Conservation (phyloP, 2,888 invertebrate species). For the Eucriotettix oculatus region DNA sequence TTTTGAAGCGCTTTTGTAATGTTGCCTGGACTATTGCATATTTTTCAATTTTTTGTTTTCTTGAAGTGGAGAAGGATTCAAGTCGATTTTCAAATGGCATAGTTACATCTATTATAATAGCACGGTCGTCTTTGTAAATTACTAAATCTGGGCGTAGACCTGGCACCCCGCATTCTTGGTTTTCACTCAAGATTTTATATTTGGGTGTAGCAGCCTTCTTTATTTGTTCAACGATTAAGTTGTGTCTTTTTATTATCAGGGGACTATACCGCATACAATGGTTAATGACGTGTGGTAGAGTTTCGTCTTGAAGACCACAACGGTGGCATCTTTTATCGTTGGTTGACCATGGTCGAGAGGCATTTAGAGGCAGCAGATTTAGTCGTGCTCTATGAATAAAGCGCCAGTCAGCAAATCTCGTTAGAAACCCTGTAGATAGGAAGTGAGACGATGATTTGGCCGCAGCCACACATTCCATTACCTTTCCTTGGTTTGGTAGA, state of each 20-base stretch:
- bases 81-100: not conserved
- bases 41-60: no score
- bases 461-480: not conserved
- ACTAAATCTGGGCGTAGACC: not conserved
- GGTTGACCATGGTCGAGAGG: not conserved
- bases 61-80: not conserved
- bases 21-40: no score
- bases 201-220: not conserved
- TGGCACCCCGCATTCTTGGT: not conserved
- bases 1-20: no score
- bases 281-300: not conserved
- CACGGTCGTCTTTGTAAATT: not conserved
- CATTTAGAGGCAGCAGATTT: not conserved
- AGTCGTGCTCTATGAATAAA: not conserved
- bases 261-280: not conserved
- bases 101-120: not conserved
- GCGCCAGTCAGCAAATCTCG: not conserved
- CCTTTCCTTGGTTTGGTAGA: not conserved
- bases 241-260: not conserved
- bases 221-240: not conserved
- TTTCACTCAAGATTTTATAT: not conserved
- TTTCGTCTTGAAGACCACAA: not conserved
- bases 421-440: not conserved
- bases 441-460: not conserved
- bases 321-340: not conserved